Evolutionary conservation across 2,113 vertebrate genomes (phyloP).

Genomic region (Anarrhichthys ocellatus): DNA sequence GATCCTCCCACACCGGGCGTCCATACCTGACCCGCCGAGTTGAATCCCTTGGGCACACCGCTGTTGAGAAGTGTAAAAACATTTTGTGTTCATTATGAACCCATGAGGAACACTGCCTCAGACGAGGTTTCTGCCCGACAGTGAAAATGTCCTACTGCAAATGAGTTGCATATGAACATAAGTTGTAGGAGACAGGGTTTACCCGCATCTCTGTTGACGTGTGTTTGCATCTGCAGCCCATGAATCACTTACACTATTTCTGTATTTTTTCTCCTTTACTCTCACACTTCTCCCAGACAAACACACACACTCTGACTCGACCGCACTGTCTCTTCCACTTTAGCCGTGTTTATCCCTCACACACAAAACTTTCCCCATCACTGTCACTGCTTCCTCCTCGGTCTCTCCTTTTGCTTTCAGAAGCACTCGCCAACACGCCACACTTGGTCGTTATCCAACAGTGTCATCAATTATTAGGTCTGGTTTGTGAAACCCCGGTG

Average conservation of each 20-base stretch:
- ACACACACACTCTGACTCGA: not conserved
- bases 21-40: too few relatives aligned
- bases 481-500: conserved; percentile 67
- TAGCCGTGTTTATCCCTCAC: conserved; percentile 13
- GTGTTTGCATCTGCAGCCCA: not conserved
- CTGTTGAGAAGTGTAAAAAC: too few relatives aligned
- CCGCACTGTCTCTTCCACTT: conserved; percentile 39
- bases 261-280: not conserved
- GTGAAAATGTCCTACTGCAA: not conserved
- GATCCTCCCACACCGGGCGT: too few relatives aligned
- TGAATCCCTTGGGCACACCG: too few relatives aligned
- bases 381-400: conserved; percentile 18
- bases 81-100: too few relatives aligned
- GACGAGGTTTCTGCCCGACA: not conserved
- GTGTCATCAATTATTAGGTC: conserved; percentile 72
- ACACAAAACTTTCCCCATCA: not conserved
- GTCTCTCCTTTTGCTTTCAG: not conserved
- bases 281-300: conserved; percentile 8
- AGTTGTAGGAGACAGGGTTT: too few relatives aligned
- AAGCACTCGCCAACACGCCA: conserved; percentile 8
- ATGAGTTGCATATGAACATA: not conserved
- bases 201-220: not conserved
- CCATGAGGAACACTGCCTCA: not conserved
- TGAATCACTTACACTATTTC: not conserved
- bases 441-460: conserved; percentile 57